phyloP scores from a whole-genome alignment of 2,888 invertebrate species.

The Drosophila lutescens region DNA sequence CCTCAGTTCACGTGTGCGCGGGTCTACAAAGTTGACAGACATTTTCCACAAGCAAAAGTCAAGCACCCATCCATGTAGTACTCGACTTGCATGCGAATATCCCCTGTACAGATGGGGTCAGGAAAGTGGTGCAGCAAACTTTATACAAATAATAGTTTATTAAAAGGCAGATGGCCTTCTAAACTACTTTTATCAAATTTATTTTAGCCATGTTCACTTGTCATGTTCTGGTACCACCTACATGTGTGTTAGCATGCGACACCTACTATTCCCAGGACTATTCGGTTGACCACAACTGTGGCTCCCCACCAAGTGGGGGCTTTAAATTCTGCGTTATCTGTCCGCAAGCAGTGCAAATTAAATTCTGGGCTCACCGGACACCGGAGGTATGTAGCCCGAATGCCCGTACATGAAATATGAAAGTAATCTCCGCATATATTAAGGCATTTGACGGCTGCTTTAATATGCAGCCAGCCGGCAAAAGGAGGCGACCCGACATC shows the following conservation, averaged over 20 bases:
- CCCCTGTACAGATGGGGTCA: conserved; percentile 1
- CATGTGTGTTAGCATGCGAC: neutral
- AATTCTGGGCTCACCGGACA: conserved; percentile 32
- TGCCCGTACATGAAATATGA: conserved; percentile 46
- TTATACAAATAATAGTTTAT: too few relatives aligned
- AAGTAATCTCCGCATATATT: conserved; percentile 48
- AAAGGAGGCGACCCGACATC: conserved; percentile 1
- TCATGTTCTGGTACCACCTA: neutral
- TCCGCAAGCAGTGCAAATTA: conserved; percentile 33
- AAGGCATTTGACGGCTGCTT: conserved; percentile 52
- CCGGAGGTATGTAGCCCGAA: conserved; percentile 33
- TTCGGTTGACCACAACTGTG: neutral
- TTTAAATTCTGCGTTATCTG: conserved; percentile 26
- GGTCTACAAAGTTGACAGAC: conserved; percentile 61
- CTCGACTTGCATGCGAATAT: conserved; percentile 38
- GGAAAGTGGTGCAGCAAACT: neutral
- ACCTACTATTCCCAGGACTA: neutral
- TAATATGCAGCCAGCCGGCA: conserved; percentile 33
- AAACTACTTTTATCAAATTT: neutral
- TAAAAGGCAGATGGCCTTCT: neutral
- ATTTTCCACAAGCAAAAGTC: conserved; percentile 49
- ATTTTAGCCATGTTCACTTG: neutral
- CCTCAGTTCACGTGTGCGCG: conserved; percentile 36
- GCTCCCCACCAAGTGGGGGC: neutral
- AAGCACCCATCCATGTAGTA: conserved; percentile 43